Base-by-base conservation (phyloP, 1,140 invertebrate species). In the Eupeodes corollae region DNA sequence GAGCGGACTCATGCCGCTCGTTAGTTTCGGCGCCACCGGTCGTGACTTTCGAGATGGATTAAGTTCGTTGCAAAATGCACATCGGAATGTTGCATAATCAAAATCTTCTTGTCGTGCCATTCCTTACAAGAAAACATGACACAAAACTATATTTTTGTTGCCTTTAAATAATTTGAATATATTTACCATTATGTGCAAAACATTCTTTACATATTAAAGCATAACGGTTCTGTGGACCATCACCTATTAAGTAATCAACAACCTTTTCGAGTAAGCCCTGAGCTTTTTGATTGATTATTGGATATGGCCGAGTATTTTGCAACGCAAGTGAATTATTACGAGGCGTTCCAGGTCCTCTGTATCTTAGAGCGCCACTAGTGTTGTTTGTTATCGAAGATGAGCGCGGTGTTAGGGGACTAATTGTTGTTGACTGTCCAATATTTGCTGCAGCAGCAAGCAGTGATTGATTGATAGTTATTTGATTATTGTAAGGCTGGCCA, bases 61-160 rank as follows among this genome's bases (percentile, higher is more conserved):
- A 64, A 84, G 77, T 18, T 73, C 72, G 42, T 80, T 81, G 68
- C 91, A 96, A 63, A 93, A 94, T 56, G 86, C 91, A 71, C 91
- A 96, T 50, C 80, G 74, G 68, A 88, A 95, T 45, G 82, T 84
- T 73, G 92, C 75, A 72, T 86, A 97, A 65, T 95, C 91, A 73
- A 94, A 98, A 63, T 98, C 96, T 69, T 98, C 94, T 61, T 84
- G 81, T 6, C 96, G 75, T 14, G 93, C 89, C 92, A 99, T 97
- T 53, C 96, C 79, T n/a, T 79, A 60, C 14, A 35, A 26, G 3
- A 30, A 30, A 31, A 43, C 43, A 37, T n/a, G n/a, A n/a, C n/a
- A 18, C 11, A 9, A 38, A 33, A 33, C 18, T 38, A 10, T 32
- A 13, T 42, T 32, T 18, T n/a, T 39, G 16, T 34, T 42, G 33